Evolutionary conservation across 2,888 invertebrate genomes (phyloP).

Genomic region (Stenoptilia bipunctidactyla): DNA sequence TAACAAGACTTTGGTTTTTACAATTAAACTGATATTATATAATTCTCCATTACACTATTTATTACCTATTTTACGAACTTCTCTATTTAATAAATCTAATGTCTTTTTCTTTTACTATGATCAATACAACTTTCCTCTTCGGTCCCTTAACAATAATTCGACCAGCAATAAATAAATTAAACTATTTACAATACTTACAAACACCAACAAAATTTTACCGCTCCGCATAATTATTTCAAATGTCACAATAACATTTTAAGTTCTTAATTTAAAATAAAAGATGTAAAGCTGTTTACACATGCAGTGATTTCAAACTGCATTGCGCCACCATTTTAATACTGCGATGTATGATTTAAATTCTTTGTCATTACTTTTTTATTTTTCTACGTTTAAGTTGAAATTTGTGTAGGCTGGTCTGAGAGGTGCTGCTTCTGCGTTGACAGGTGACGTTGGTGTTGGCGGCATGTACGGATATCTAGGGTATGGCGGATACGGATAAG

Average conservation of each 20-base stretch:
- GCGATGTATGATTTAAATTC: too few species aligned
- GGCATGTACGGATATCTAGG: constrained; percentile 69
- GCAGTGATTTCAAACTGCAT: too few species aligned
- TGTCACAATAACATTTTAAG: background rate
- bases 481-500: constrained; percentile 70
- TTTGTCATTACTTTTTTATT: constrained; percentile 26
- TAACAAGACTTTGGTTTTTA: background rate
- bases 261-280: background rate
- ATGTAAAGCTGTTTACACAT: too few species aligned
- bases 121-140: too few species aligned
- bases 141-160: too few species aligned
- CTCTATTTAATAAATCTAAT: too few species aligned
- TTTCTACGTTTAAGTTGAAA: constrained; percentile 59
- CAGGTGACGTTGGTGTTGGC: constrained; percentile 58
- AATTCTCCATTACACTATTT: too few species aligned
- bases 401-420: constrained; percentile 62
- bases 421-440: constrained; percentile 44
- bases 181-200: background rate
- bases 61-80: too few species aligned
- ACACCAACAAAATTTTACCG: too few species aligned
- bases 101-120: too few species aligned
- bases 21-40: background rate
- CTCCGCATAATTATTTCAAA: too few species aligned
- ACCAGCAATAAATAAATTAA: background rate
- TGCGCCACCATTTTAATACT: too few species aligned